Conservation (phyloP, 2,113 vertebrate genomes). For the Parus major region DNA sequence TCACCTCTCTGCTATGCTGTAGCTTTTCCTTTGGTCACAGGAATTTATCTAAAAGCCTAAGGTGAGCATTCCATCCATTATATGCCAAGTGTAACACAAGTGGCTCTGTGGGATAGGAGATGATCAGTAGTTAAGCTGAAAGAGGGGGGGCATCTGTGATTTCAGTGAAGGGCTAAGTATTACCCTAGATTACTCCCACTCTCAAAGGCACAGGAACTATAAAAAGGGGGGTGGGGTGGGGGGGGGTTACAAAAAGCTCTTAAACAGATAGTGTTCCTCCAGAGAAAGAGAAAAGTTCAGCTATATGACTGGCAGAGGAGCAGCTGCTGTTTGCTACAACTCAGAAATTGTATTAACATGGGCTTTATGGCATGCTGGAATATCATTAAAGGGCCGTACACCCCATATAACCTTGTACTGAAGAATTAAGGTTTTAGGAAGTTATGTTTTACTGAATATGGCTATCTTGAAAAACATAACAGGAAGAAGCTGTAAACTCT, state of each 20-base stretch:
- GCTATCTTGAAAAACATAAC: not conserved
- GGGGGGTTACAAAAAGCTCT: not conserved
- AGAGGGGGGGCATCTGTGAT: not conserved
- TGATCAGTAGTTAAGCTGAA: not conserved
- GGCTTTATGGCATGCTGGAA: not conserved
- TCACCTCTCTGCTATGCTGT: not conserved
- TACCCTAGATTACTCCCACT: not conserved
- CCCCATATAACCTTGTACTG: not conserved
- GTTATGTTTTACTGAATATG: not conserved
- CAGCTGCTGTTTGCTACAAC: not conserved
- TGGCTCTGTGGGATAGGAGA: not conserved
- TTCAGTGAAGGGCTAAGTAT: not conserved
- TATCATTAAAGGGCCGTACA: not conserved
- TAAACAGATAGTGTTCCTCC: not conserved
- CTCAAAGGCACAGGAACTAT: not conserved
- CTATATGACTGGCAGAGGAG: not conserved
- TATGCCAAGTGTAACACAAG: not conserved
- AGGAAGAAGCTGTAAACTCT: not conserved
- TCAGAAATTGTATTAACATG: not conserved
- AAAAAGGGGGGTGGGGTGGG: fast-evolving
- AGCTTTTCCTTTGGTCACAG: not conserved
- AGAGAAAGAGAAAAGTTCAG: not conserved
- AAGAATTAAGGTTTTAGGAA: not conserved
- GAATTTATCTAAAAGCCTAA: not conserved
- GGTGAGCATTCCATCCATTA: not conserved